These are phyloP conservation scores for Cyprinodon brontotheroides DNA, from an alignment of 2,113 vertebrate species.

Conservation along the genomic window DNA sequence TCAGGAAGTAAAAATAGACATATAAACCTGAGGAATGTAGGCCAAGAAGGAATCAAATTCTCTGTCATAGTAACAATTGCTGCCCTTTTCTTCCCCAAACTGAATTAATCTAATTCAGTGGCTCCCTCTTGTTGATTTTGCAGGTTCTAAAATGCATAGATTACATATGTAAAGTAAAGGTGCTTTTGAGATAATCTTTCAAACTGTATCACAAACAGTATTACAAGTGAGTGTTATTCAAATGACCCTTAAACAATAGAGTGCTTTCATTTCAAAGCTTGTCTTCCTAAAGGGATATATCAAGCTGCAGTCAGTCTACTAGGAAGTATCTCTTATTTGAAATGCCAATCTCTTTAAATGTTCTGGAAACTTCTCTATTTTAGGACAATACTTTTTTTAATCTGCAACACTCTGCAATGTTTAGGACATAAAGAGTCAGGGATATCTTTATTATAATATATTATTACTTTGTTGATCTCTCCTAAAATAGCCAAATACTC, in stretches of 20 bases:
- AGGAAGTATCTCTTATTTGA: constrained; percentile 25
- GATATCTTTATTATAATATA: neutral
- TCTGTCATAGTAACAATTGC: neutral
- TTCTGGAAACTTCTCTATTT: constrained; percentile 18
- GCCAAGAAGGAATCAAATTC: constrained; percentile 1
- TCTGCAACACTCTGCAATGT: constrained; percentile 19
- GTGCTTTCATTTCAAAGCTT: neutral
- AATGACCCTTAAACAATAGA: neutral
- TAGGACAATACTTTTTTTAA: constrained; percentile 7
- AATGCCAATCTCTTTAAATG: constrained; percentile 18
- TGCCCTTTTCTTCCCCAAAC: neutral
- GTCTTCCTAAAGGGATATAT: constrained; percentile 10
- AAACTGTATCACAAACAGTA: neutral
- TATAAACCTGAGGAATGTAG: neutral
- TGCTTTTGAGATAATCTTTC: neutral
- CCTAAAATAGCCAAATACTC: too few species aligned
- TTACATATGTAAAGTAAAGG: neutral
- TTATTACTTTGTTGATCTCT: too few species aligned
- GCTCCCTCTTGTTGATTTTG: neutral
- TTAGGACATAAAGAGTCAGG: constrained; percentile 4
- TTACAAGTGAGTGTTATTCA: constrained; percentile 3
- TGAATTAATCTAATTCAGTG: constrained; percentile 3
- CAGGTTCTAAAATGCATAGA: neutral
- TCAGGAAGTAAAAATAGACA: neutral
- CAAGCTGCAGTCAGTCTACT: constrained; percentile 7